phyloP scores from a whole-genome alignment of 2,113 vertebrate genomes.

The Hyla sarda region DNA sequence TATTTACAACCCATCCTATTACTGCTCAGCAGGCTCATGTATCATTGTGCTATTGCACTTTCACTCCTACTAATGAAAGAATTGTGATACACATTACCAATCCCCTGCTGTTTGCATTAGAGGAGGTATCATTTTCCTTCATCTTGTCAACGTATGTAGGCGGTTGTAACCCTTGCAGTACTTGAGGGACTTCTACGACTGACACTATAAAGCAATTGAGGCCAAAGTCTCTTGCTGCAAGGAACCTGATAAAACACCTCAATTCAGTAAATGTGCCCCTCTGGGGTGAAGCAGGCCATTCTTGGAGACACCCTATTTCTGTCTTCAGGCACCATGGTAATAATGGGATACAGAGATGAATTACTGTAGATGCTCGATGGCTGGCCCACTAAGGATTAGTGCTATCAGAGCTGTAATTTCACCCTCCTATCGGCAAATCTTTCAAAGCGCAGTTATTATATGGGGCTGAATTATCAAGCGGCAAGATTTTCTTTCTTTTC shows the following conservation, averaged over 20 bases:
- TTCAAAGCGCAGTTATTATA: slow-evolving; percentile 35
- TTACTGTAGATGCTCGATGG: slow-evolving; percentile 1
- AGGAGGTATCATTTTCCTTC: slow-evolving; percentile 48
- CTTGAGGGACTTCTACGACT: not conserved
- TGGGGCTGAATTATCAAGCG: slow-evolving; percentile 31
- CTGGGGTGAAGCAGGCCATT: not conserved
- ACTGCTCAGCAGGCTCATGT: slow-evolving; percentile 52
- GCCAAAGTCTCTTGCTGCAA: slow-evolving; percentile 4
- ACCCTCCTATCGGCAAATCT: slow-evolving; percentile 28
- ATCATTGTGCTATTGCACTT: slow-evolving; percentile 57
- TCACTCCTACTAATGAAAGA: slow-evolving; percentile 58
- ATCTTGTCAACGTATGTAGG: slow-evolving; percentile 46
- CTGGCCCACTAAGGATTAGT: slow-evolving; percentile 25
- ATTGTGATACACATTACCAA: slow-evolving; percentile 54
- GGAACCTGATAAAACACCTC: slow-evolving; percentile 27
- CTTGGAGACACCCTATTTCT: not conserved
- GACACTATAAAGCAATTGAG: slow-evolving; percentile 37
- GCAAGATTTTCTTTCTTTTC: slow-evolving; percentile 37
- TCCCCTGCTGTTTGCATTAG: slow-evolving; percentile 57
- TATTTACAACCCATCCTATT: slow-evolving; percentile 54
- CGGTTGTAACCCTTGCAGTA: slow-evolving; percentile 46
- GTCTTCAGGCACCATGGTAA: slow-evolving; percentile 22
- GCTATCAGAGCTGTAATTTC: slow-evolving; percentile 42
- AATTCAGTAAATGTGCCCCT: slow-evolving; percentile 9
- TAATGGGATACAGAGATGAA: slow-evolving; percentile 32